Evolutionary conservation across 2,888 invertebrate genomes (phyloP).

Genomic region (Eumerus sabulonum): DNA sequence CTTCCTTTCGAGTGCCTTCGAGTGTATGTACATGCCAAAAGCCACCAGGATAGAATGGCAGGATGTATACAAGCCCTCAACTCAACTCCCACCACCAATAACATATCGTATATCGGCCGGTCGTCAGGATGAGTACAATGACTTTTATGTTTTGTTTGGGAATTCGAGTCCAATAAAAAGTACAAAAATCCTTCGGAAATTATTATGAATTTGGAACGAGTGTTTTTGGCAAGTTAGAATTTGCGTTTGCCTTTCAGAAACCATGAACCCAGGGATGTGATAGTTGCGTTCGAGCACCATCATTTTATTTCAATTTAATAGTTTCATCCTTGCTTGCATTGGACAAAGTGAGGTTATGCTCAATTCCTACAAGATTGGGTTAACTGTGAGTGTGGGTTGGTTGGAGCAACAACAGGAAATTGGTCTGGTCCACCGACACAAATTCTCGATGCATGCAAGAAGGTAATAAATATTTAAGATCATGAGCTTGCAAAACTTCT

Average conservation of each 20-base stretch:
- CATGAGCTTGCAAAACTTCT: no score
- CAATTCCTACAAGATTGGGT: no score
- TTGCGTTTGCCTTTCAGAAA: background rate
- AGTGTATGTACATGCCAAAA: background rate
- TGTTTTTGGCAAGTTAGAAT: constrained; percentile 7
- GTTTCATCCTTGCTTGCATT: background rate
- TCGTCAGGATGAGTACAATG: constrained; percentile 1
- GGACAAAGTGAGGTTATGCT: no score
- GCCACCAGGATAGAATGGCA: background rate
- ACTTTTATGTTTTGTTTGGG: constrained; percentile 5
- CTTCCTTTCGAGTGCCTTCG: background rate
- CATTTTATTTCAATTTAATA: background rate
- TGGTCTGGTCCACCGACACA: no score
- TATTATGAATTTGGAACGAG: constrained; percentile 7
- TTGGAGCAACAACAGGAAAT: no score
- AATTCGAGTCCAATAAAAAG: background rate
- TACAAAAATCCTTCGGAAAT: constrained; percentile 10
- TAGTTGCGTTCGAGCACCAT: background rate
- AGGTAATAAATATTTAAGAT: no score
- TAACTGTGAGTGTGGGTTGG: no score
- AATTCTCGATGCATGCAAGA: no score
- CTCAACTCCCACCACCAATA: no score
- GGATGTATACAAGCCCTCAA: background rate
- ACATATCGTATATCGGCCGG: background rate
- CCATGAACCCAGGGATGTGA: background rate